Percentiles rank a stretch among this genome's conserved stretches.
phyloP scores from a whole-genome alignment of 92 coral and sea anemone species.

The Pocillopora meandrina region DNA sequence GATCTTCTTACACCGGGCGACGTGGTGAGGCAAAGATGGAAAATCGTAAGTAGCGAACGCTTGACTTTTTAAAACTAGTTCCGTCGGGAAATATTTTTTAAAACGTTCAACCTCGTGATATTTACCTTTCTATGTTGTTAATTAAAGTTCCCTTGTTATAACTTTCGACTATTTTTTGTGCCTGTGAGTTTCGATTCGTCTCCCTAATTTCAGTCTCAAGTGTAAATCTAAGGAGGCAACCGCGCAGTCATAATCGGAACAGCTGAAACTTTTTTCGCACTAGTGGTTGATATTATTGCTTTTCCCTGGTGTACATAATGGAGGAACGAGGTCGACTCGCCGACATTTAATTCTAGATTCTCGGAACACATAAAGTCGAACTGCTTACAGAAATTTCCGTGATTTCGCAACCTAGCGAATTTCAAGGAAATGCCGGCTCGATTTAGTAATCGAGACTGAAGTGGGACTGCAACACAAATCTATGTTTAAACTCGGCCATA shows the following conservation, averaged over 20 bases:
- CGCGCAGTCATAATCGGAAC: constrained; percentile 7
- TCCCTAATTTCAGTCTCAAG: constrained; percentile 28
- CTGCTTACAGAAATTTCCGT: constrained; percentile 10
- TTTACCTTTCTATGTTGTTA: constrained; percentile 2
- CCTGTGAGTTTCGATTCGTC: no score
- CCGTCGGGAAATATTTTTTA: not conserved
- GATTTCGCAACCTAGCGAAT: constrained; percentile 33
- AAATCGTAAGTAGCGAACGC: constrained; percentile 83
- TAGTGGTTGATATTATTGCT: not conserved
- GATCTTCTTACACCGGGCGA: constrained; percentile 97
- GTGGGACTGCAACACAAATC: not conserved
- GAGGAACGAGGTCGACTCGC: not conserved
- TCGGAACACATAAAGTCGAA: not conserved
- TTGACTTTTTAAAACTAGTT: constrained; percentile 2
- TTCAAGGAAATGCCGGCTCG: constrained; percentile 39
- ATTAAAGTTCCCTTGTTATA: not conserved
- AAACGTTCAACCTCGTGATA: constrained; percentile 3
- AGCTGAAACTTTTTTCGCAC: not conserved
- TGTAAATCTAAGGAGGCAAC: constrained; percentile 12
- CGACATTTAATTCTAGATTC: not conserved
- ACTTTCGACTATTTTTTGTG: not conserved
- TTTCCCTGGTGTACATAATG: not conserved
- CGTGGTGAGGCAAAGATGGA: constrained; percentile 99
- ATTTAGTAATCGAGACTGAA: constrained; percentile 25
- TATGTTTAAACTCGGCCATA: not conserved